phyloP scores from a whole-genome alignment of 2,797 vertebrate genomes.

The Phrynocephalus forsythii region DNA sequence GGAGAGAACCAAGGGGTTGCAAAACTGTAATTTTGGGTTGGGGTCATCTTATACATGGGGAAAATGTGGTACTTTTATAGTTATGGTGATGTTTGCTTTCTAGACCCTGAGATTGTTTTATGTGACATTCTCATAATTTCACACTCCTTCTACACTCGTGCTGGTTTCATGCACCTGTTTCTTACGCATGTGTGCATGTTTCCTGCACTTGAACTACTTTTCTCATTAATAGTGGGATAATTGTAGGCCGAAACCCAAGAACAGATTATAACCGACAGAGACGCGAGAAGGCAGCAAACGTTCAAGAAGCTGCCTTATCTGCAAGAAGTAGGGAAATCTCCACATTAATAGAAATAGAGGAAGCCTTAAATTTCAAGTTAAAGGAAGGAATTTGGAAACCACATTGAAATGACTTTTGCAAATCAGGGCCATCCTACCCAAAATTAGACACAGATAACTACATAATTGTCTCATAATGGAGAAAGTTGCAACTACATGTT shows the following conservation, averaged over 20 bases:
- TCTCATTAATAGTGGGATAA: neutral
- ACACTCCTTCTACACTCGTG: neutral
- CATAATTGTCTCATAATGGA: constrained; percentile 52
- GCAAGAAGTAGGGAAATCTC: constrained; percentile 10
- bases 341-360: constrained; percentile 34
- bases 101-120: too few species aligned
- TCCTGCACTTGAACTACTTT: neutral
- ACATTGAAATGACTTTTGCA: constrained; percentile 38
- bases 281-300: neutral
- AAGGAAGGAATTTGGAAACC: constrained; percentile 58
- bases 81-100: too few species aligned
- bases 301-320: constrained; percentile 25
- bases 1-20: too few species aligned
- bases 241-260: neutral
- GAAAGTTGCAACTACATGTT: constrained; percentile 49
- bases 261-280: neutral
- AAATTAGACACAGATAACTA: constrained; percentile 63
- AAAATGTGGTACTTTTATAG: too few species aligned
- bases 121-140: neutral
- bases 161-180: neutral
- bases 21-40: too few species aligned
- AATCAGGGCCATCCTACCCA: constrained; percentile 47
- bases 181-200: neutral
- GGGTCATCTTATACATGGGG: too few species aligned
- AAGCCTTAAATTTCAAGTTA: constrained; percentile 57